Evolutionary conservation across 2,113 vertebrate genomes (phyloP), one percentile per base, ranked within the genome.

Genomic region (Myrmophylax atrothorax): DNA sequence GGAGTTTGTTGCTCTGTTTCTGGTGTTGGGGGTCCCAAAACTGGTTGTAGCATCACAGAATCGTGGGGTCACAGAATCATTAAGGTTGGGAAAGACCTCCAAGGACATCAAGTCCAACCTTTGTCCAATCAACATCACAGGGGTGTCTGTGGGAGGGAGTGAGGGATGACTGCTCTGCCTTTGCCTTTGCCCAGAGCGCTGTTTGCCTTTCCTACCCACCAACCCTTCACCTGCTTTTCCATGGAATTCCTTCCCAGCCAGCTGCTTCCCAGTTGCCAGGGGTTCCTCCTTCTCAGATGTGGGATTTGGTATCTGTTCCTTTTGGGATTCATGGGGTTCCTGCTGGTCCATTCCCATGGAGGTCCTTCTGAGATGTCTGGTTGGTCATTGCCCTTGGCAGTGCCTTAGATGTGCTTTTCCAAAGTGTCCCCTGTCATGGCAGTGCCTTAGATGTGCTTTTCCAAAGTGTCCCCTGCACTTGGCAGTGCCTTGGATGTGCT

Each of bases 311-410:
- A 4, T 26, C 64, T 44, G 18, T 25, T 56, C 77, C 11, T 18
- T 3, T 11, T 52, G 50, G 37, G 63, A 19, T 20, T 28, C 15
- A 0, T 26, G 66, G 47, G 5, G 26, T 22, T 72, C 26, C 59
- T 44, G 33, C 46, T 8, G 14, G 10, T 25, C 46, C 8, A 0
- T 29, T 44, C 40, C 68, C 22, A 2, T 9, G 19, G 1, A 7
- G 55, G 31, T 47, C 38, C 69, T 37, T 35, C 5, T 17, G 29
- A 47, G 56, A 10, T 20, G 24, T 28, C 14, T 13, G 12, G 18
- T 38, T 53, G 17, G 29, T 35, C 52, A 7, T 2, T 55, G 4
- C 4, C 1, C 12, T n/a, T 25, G 24, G 6, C 18, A 8, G 16
- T 18, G 25, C 52, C 26, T 46, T 4, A 42, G 78, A 13, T 67